Base-by-base conservation (phyloP, 2,113 vertebrate species). In the Tonatia bakeri region DNA sequence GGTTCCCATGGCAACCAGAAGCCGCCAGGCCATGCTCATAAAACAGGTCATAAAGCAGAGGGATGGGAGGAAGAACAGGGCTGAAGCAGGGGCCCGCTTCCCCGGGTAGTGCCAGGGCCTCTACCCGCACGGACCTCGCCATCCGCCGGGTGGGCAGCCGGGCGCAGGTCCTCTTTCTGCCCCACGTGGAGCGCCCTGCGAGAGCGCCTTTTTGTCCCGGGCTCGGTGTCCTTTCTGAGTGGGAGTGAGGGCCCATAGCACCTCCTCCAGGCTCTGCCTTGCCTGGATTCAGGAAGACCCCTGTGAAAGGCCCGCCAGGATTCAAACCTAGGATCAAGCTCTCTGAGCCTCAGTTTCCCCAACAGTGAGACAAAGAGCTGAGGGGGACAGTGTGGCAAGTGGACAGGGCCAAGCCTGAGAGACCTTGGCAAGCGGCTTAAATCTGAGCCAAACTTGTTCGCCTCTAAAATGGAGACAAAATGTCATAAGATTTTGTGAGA, bases 1-100 rank as follows among this genome's bases (percentile, higher is more conserved):
- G 92, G 97, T 97, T 98, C 90, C 97, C 97, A 98, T 98, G 93
- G 90, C 90, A 98, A 98, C 97, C 86, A 65, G 93, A 98, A 97
- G 95, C 97, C 56, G 52, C 93, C 94, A 97, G 97, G 86, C 94
- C 83, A 22, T 4, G 75, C 86, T 98, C 96, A 97, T 97, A 97
- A 97, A 98, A 94, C 97, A 96, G 97, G 95, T 98, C 96, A 97
- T 98, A 97, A 97, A 97, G 91, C 94, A 86, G 88, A 93, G 82
- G 43, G 82, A 50, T 45, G 47, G 91, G 80, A 86, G 82, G 75
- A 19, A 79, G 64, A 90, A 69, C 1, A 4, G 22, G 88, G 80
- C 50, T 20, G 33, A 56, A 33, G 67, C 43, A 47, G 67, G 77
- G 45, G 72, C n/a, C 31, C 12, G n/a, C 86, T 43, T 56, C 19